phyloP scores from a whole-genome alignment of 2,888 invertebrate species.

The Dioctria rufipes region DNA sequence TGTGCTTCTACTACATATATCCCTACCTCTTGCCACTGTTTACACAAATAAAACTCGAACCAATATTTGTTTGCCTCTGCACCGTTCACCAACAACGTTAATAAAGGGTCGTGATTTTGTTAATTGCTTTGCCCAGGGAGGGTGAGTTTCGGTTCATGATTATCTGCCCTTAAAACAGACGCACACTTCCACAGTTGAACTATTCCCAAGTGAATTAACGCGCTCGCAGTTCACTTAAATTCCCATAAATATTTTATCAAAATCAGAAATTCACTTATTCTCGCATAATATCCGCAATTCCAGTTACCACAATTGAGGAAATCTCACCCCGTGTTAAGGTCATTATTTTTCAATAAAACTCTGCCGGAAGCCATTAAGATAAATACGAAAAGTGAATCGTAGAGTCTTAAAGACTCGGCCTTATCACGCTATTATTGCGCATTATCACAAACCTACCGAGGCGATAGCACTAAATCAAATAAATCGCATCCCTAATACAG shows the following conservation, averaged over 20 bases:
- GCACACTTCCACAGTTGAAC: neutral
- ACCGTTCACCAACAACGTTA: conserved; percentile 17
- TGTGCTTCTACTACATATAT: neutral
- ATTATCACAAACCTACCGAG: conserved; percentile 58
- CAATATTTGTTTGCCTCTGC: conserved; percentile 38
- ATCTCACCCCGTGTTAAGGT: conserved; percentile 56
- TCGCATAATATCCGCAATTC: conserved; percentile 46
- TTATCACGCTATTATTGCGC: conserved; percentile 59
- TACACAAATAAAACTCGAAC: conserved; percentile 45
- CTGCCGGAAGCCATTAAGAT: conserved; percentile 65
- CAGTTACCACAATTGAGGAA: conserved; percentile 57
- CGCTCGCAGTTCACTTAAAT: conserved; percentile 38
- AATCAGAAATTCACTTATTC: conserved; percentile 52
- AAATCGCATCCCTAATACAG: conserved; percentile 62
- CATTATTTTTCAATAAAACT: conserved; percentile 64
- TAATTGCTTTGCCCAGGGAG: conserved; percentile 35
- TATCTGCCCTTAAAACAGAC: neutral
- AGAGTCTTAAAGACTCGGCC: conserved; percentile 55
- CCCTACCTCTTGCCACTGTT: conserved; percentile 5
- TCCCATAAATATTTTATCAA: conserved; percentile 48
- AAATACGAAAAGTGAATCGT: conserved; percentile 60
- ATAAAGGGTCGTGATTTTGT: conserved; percentile 49
- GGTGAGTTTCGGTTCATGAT: neutral
- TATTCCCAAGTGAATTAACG: neutral
- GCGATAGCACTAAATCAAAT: conserved; percentile 63